These are phyloP conservation scores for Epinephelus coioides DNA, from an alignment of 2,797 vertebrate species.

Conservation along the genomic window DNA sequence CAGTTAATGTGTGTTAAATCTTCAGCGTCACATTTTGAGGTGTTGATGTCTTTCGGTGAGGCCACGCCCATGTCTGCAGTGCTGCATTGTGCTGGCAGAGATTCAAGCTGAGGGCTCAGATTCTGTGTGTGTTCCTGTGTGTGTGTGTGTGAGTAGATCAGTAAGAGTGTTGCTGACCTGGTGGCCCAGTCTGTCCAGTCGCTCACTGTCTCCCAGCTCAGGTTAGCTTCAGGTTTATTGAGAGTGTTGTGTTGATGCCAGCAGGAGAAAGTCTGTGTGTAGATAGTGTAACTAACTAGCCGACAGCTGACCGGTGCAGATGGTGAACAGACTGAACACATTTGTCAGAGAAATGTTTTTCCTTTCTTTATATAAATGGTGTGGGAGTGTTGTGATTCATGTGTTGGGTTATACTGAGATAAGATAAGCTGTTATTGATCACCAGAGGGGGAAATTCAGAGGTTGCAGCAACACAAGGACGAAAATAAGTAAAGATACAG, in stretches of 20 bases:
- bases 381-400: constrained; percentile 10
- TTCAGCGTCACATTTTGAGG: constrained; percentile 15
- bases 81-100: constrained; percentile 73
- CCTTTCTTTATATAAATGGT: not conserved
- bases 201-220: constrained; percentile 12
- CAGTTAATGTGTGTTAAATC: not conserved
- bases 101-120: constrained; percentile 50
- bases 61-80: constrained; percentile 74
- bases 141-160: constrained; percentile 21
- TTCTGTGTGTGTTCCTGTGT: constrained; percentile 20
- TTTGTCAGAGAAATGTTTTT: not conserved
- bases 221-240: constrained; percentile 21
- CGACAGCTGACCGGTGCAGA: not conserved
- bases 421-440: not conserved
- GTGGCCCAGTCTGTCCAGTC: constrained; percentile 1
- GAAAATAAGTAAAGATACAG: not conserved
- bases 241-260: not conserved
- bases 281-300: not conserved
- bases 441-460: not conserved
- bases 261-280: not conserved
- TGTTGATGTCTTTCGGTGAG: constrained; percentile 24
- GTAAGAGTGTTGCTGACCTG: constrained; percentile 16
- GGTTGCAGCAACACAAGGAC: not conserved
- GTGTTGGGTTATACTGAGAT: not conserved
- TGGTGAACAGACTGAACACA: not conserved